Evolutionary conservation across 2,113 vertebrate genomes (phyloP), one percentile per base, ranked within the genome.

Genomic region (Erpornis zantholeuca): DNA sequence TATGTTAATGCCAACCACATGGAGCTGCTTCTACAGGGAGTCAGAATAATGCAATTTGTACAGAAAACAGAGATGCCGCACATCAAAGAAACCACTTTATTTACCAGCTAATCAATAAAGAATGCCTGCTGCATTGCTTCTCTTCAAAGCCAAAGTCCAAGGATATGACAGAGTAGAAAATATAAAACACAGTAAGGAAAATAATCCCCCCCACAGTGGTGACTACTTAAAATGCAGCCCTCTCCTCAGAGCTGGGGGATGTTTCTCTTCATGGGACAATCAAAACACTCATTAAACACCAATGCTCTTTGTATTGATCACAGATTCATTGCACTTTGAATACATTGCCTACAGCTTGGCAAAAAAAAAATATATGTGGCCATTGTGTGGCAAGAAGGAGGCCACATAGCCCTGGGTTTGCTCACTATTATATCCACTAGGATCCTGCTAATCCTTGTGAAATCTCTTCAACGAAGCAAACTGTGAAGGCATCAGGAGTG

Each of bases 91-190:
- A 97, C 97, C 96, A 94, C 96, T 97, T 97, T 97, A 97, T 97
- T 97, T 97, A 97, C 97, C 94, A 97, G 96, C 95, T 97, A 97
- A 97, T 97, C 97, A 97, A 97, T 97, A 97, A 95, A 97, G 96
- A 96, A 97, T 97, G 97, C 96, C 94, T 97, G 95, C 95, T 96
- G 95, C 96, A 96, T 85, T 96, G 95, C 96, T 92, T 94, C 93
- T 94, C 96, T 97, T 97, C 96, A 97, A 97, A 97, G 97, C 95
- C 93, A 73, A 88, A 96, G 97, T 96, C 96, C 94, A 92, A 93
- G 95, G 96, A 84, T 96, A 94, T 97, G 95, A 88, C 95, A 95
- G 91, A 95, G 94, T 69, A 97, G 96, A 96, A 97, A 96, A 97
- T 97, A 94, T 95, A 95, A 96, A 97, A 97, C 94, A 97, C 90